phyloP scores from a whole-genome alignment of 2,113 vertebrate genomes.

The Strix aluco region DNA sequence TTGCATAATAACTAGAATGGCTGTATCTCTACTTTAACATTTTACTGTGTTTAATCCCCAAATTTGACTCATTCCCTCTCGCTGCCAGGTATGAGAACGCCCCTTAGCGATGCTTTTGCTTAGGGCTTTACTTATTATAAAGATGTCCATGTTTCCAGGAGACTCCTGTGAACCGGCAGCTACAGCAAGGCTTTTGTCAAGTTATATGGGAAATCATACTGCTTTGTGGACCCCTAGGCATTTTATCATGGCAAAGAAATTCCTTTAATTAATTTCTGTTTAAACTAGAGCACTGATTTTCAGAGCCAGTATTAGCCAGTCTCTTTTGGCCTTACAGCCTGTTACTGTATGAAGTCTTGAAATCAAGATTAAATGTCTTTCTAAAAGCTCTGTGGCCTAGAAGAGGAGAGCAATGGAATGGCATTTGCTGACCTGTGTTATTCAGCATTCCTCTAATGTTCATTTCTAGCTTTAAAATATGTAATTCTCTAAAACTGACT shows the following conservation, averaged over 20 bases:
- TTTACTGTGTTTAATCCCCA: neutral
- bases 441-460: neutral
- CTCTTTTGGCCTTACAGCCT: neutral
- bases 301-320: neutral
- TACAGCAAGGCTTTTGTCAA: neutral
- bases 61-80: neutral
- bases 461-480: neutral
- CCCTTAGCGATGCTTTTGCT: neutral
- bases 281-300: neutral
- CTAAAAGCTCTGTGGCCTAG: neutral
- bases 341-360: neutral
- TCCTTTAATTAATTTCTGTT: neutral
- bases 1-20: neutral
- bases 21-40: neutral
- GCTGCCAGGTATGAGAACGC: neutral
- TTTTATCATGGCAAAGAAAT: neutral
- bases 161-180: neutral
- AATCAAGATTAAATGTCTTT: neutral
- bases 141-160: neutral
- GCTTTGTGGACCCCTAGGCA: neutral
- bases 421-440: neutral
- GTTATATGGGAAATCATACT: neutral
- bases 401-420: neutral
- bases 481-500: neutral
- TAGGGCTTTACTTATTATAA: neutral